Base-by-base conservation (phyloP, 2,888 invertebrate genomes). In the Cephalotes varians region DNA sequence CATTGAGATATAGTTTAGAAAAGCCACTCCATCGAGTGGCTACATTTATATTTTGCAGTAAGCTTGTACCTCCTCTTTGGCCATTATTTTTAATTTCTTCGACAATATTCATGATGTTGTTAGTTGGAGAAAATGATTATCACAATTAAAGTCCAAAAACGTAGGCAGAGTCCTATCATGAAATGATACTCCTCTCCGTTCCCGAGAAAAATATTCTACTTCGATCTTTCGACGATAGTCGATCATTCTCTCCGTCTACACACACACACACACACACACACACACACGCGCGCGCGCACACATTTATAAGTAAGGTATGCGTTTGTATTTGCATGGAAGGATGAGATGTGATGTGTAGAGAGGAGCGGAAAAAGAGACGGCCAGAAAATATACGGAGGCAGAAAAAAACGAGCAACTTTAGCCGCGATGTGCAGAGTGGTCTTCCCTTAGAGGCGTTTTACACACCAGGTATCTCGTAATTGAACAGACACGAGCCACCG, bases 401-500 rank as follows among this genome's bases (percentile, higher is more conserved):
- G 56, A 84, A 77, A 81, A 81, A 86, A 86, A 87, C 72, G 83
- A 65, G 72, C 74, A 80, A 82, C 83, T 84, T 81, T 83, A 84
- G 69, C 77, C 76, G 84, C 79, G 87, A 80, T 82, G 71, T 67
- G 86, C 71, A 82, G 85, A 69, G 77, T 56, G 58, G 71, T 47
- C 25, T 47, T 64, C 44, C 44, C 56, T 81, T 76, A 44, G 79
- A 60, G 58, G 77, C 84, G 85, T 80, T 71, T 83, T 86, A 84
- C 81, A 86, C 88, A 72, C 81, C 37, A 74, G 67, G 82, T 85
- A 85, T 82, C 87, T 85, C 80, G 83, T 88, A 89, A 89, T 87
- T 87, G 86, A 87, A 83, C 82, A 83, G 87, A 83, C 88, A 88
- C 87, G 85, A 88, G 83, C 84, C 82, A 84, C 82, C 85, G 65